Conservation (phyloP, 2,113 vertebrate species). For the Proterorhinus semilunaris region DNA sequence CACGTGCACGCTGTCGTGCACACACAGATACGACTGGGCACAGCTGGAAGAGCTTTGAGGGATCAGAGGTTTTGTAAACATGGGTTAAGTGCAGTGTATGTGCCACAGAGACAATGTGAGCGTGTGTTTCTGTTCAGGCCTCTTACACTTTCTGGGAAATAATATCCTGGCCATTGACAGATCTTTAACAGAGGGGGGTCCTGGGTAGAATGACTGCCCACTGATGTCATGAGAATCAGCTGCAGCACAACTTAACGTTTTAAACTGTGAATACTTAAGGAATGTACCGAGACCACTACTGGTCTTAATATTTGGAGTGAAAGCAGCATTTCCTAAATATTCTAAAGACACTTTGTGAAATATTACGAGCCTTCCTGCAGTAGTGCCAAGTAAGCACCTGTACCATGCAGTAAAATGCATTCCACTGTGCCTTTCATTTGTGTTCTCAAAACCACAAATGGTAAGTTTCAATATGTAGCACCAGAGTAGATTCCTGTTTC, state of each 20-base stretch:
- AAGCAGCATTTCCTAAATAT: not conserved
- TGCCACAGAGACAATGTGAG: conserved; percentile 9
- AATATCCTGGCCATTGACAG: conserved; percentile 74
- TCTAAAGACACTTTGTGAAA: not conserved
- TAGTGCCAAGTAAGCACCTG: not conserved
- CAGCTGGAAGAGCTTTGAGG: conserved; percentile 73
- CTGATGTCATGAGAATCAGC: conserved; percentile 76
- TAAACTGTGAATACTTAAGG: conserved; percentile 10
- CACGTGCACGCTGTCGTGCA: conserved; percentile 10
- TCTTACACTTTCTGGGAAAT: conserved; percentile 61
- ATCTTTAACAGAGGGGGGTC: conserved; percentile 59
- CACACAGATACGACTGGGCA: conserved; percentile 34
- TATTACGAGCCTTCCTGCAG: not conserved
- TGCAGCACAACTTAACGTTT: conserved; percentile 17
- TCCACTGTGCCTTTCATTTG: not conserved
- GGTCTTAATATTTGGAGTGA: not conserved
- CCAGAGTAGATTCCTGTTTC: not conserved
- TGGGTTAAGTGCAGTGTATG: conserved; percentile 48
- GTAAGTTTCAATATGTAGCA: not conserved
- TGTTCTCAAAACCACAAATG: not conserved
- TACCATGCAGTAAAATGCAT: not conserved
- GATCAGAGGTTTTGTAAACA: conserved; percentile 70
- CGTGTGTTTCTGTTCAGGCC: conserved; percentile 16
- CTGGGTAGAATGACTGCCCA: conserved; percentile 64
- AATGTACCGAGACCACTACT: not conserved